These are phyloP conservation scores for Fabriciana adippe DNA, from an alignment of 2,888 invertebrate species.

Conservation along the genomic window DNA sequence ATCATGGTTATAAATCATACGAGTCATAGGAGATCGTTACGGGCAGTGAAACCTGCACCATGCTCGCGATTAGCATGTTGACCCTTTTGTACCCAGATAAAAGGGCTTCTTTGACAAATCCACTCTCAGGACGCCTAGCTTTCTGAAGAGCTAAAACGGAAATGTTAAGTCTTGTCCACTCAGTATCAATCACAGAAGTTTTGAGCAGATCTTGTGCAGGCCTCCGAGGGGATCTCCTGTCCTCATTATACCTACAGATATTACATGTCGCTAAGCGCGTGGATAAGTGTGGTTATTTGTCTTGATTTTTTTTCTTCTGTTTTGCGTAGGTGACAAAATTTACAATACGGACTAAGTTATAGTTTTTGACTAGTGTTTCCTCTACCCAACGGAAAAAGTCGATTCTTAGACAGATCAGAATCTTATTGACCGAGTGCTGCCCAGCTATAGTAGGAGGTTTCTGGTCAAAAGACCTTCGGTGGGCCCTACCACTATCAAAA, in stretches of 20 bases:
- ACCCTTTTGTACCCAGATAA: not conserved
- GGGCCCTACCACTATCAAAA: conserved; percentile 38
- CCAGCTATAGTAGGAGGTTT: not conserved
- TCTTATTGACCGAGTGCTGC: not conserved
- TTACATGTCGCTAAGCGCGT: conserved; percentile 1
- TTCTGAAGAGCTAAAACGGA: not conserved
- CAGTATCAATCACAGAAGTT: not conserved
- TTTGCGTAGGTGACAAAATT: not conserved
- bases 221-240: not conserved
- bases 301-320: not conserved
- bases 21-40: too few relatives aligned
- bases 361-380: not conserved
- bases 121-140: not conserved
- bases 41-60: too few relatives aligned
- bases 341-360: not conserved
- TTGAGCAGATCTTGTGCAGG: not conserved
- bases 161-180: not conserved
- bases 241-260: not conserved
- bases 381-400: not conserved
- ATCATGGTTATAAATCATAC: too few relatives aligned
- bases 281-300: not conserved
- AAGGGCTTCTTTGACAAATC: not conserved
- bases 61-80: too few relatives aligned
- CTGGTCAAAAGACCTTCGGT: not conserved
- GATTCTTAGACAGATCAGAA: too few relatives aligned